Percentiles rank a stretch among this genome's conserved stretches.
Conservation (phyloP, 2,888 invertebrate genomes). For the Mesopsocus fuscifrons region DNA sequence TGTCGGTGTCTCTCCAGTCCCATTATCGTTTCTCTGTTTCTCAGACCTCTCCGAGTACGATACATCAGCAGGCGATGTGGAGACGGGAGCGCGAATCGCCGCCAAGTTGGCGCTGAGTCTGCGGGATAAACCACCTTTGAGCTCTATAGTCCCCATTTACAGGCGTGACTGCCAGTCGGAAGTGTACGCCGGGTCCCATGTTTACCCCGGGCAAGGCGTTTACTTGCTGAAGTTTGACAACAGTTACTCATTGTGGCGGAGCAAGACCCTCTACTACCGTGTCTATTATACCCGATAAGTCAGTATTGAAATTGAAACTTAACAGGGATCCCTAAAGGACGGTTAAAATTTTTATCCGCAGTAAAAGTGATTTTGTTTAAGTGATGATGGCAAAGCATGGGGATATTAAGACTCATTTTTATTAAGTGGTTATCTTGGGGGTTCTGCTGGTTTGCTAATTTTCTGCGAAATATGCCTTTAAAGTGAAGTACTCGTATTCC, state of each 20-base stretch:
- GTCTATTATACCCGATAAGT: slow-evolving; percentile 83
- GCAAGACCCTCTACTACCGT: slow-evolving; percentile 96
- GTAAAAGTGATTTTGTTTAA: too few species aligned
- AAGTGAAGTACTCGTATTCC: too few species aligned
- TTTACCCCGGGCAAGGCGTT: slow-evolving; percentile 92
- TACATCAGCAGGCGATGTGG: not conserved
- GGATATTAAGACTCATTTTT: too few species aligned
- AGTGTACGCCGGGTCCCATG: slow-evolving; percentile 94
- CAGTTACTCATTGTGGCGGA: slow-evolving; percentile 96
- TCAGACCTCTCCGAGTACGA: not conserved
- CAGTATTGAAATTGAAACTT: too few species aligned
- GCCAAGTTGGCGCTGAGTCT: not conserved
- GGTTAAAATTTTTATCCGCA: too few species aligned
- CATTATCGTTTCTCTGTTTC: too few species aligned
- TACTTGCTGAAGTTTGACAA: slow-evolving; percentile 99
- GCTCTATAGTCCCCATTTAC: slow-evolving; percentile 85
- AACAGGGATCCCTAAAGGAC: too few species aligned
- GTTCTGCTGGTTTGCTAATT: too few species aligned
- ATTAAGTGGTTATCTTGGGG: too few species aligned
- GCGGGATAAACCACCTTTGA: slow-evolving; percentile 35
- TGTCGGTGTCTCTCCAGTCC: too few species aligned
- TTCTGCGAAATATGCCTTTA: too few species aligned
- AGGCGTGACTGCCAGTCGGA: slow-evolving; percentile 92
- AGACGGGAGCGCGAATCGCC: not conserved
- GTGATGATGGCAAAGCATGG: too few species aligned